A percentile compares a stretch with the other conserved stretches of the same genome.
Conservation (phyloP, 2,888 invertebrate species). For the Hofmannophila pseudospretella region DNA sequence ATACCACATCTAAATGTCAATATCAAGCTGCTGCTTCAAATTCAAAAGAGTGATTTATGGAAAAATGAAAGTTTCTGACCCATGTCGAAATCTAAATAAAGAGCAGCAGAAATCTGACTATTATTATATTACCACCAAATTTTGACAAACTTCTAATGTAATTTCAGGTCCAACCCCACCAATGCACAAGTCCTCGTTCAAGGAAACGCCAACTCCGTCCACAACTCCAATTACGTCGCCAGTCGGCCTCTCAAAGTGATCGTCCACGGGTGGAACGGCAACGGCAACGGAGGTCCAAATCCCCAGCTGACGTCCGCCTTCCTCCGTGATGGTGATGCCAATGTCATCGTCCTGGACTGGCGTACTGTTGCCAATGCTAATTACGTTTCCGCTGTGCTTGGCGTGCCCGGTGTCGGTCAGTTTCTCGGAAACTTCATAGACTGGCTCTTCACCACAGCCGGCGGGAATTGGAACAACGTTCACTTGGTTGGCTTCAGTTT, state of each 20-base stretch:
- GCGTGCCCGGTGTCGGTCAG: constrained; percentile 23
- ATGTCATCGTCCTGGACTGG: constrained; percentile 48
- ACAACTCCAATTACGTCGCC: constrained; percentile 38
- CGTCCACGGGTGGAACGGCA: constrained; percentile 55
- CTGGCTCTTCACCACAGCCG: constrained; percentile 35
- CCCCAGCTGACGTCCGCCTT: constrained; percentile 31
- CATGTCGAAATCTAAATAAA: no score
- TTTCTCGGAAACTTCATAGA: constrained; percentile 32
- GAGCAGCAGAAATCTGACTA: neutral
- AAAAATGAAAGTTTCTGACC: no score
- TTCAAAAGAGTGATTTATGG: neutral
- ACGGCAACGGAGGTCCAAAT: constrained; percentile 39
- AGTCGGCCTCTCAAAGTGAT: constrained; percentile 38
- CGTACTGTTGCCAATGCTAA: constrained; percentile 20
- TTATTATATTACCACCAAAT: neutral
- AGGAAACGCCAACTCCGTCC: constrained; percentile 40
- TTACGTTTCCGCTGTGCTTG: constrained; percentile 14
- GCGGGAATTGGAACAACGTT: constrained; percentile 36
- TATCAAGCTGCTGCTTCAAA: no score
- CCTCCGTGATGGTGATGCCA: constrained; percentile 28
- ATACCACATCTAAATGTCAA: no score
- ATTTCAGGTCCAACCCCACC: constrained; percentile 37
- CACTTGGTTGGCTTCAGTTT: constrained; percentile 51
- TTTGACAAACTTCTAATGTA: neutral
- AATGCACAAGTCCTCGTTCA: constrained; percentile 39